Base-by-base conservation (phyloP, 2,113 vertebrate genomes). In the Solenodon paradoxus region DNA sequence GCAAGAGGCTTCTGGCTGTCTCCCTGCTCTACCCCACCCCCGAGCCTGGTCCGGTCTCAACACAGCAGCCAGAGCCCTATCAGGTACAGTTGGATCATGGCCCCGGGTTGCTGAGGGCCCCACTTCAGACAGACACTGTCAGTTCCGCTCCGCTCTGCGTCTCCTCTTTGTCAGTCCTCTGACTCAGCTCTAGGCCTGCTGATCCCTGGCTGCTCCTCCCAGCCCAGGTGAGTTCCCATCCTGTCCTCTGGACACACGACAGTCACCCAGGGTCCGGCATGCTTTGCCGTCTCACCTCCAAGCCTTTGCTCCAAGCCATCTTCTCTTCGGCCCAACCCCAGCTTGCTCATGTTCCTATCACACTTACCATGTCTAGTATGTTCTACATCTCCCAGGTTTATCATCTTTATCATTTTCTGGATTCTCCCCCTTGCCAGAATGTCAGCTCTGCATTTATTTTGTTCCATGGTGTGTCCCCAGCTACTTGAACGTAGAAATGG, bases 261-360 rank as follows among this genome's bases (percentile, higher is more conserved):
- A 63, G 16, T 12, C 45, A 51, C 35, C 80, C 53, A 6, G 30
- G 35, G 2, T 3, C 9, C 24, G 22, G 0, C 15, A 1, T 38
- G 69, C 47, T 11, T 30, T 0, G 17, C 16, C 20, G n/a, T 22
- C 11, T 47, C 51, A 0, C 38, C 19, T 16, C 22, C 7, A 15
- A 11, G 12, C 1, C 13, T 75, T 19, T 5, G 9, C 77, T 64
- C 74, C 20, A 40, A 11, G 7, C 53, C 42, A 0, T 9, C 85
- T 10, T 45, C 55, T 57, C 49, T 66, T 38, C 38, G 32, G 59
- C 30, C 90, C 9, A 0, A 42, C 17, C 53, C 53, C 19, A 8
- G 15, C 5, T 0, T 4, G n/a, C 40, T 24, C 30, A 3, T 0
- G 30, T 6, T 40, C 45, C 75, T 35, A 26, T 0, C 24, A 20